These are phyloP conservation scores for Drymonia ruficornis DNA, from an alignment of 2,888 invertebrate genomes.

Conservation along the genomic window DNA sequence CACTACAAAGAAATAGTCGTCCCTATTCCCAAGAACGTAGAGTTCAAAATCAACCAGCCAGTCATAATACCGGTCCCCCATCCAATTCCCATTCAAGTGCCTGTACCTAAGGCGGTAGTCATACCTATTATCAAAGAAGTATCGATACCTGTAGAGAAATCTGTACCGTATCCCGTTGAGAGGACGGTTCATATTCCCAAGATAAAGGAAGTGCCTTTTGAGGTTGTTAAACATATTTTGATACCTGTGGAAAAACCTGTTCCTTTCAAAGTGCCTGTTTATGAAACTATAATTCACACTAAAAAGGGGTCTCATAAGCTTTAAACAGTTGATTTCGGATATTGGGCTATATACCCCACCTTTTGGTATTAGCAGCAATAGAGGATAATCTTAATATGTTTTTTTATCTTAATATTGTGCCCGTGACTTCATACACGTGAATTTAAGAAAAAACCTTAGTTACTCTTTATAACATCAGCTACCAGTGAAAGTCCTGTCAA, in stretches of 20 bases:
- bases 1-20: conserved; percentile 88
- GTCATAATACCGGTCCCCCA: conserved; percentile 85
- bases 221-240: conserved; percentile 87
- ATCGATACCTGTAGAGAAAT: conserved; percentile 88
- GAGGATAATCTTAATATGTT: no score
- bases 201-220: conserved; percentile 88
- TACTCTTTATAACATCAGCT: no score
- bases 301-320: conserved; percentile 84
- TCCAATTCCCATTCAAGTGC: conserved; percentile 88
- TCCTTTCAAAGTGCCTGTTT: conserved; percentile 89
- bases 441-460: no score
- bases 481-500: no score
- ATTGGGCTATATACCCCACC: no score
- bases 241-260: conserved; percentile 89
- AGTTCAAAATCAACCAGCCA: conserved; percentile 84
- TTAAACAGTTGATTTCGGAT: conserved; percentile 30
- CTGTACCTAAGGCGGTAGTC: conserved; percentile 88
- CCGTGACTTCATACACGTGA: no score
- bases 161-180: conserved; percentile 89
- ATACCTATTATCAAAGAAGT: conserved; percentile 89
- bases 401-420: no score
- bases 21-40: conserved; percentile 86
- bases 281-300: conserved; percentile 89
- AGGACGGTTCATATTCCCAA: conserved; percentile 87
- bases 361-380: no score